These are phyloP conservation scores for Omphaloscelis lunosa DNA, from an alignment of 2,888 invertebrate genomes.

Conservation along the genomic window DNA sequence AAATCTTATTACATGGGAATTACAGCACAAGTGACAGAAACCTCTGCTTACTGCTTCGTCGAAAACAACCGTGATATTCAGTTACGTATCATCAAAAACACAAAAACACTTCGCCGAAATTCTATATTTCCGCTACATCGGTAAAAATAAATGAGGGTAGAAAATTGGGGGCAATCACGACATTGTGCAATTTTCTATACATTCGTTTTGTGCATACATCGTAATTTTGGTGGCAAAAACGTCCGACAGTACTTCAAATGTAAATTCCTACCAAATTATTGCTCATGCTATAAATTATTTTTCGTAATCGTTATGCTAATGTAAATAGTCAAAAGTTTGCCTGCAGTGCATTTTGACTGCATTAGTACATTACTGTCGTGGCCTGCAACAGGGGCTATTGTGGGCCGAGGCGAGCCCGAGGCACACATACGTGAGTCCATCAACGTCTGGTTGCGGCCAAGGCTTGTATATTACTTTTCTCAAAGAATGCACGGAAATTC, in stretches of 20 bases:
- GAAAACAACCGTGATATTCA: not conserved
- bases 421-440: no score
- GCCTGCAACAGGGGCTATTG: no score
- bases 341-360: slow-evolving; percentile 46
- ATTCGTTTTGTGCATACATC: slow-evolving; percentile 41
- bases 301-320: slow-evolving; percentile 51
- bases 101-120: slow-evolving; percentile 39
- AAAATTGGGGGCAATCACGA: slow-evolving; percentile 54
- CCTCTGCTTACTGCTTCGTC: not conserved
- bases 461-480: no score
- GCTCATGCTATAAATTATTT: slow-evolving; percentile 23
- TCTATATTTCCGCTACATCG: slow-evolving; percentile 20
- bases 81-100: slow-evolving; percentile 14
- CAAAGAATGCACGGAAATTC: no score
- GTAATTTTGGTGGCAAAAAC: slow-evolving; percentile 39
- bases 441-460: no score
- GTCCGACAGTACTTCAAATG: slow-evolving; percentile 39
- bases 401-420: no score
- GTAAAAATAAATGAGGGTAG: slow-evolving; percentile 31
- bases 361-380: not conserved
- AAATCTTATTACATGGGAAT: not conserved
- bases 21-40: not conserved
- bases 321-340: slow-evolving; percentile 30
- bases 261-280: slow-evolving; percentile 55
- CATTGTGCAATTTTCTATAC: slow-evolving; percentile 58